phyloP scores from a whole-genome alignment of 2,888 invertebrate species.

The Spialia ferax region DNA sequence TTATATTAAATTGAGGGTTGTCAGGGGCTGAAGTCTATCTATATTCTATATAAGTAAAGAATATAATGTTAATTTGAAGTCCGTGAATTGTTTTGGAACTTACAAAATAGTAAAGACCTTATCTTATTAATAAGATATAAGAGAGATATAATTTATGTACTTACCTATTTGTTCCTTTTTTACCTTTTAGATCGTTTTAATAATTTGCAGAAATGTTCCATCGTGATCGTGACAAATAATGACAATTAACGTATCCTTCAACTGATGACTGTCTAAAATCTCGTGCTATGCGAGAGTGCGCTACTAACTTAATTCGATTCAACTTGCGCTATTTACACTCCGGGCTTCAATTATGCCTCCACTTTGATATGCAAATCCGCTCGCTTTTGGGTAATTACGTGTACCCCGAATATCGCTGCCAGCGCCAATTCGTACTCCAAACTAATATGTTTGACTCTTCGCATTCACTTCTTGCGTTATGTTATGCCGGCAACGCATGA shows the following conservation, averaged over 20 bases:
- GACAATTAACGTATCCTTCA: neutral
- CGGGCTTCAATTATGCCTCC: slow-evolving; percentile 79
- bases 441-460: slow-evolving; percentile 31
- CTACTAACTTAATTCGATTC: slow-evolving; percentile 82
- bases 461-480: slow-evolving; percentile 27
- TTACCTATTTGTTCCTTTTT: too few relatives aligned
- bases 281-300: slow-evolving; percentile 67
- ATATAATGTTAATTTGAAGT: too few relatives aligned
- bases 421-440: slow-evolving; percentile 32
- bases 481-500: too few relatives aligned
- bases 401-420: slow-evolving; percentile 53
- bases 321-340: slow-evolving; percentile 83
- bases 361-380: slow-evolving; percentile 85
- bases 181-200: too few relatives aligned
- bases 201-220: neutral
- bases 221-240: neutral
- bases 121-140: too few relatives aligned
- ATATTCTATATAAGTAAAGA: too few relatives aligned
- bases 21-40: neutral
- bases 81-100: too few relatives aligned
- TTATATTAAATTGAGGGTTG: slow-evolving; percentile 4
- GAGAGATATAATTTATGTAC: too few relatives aligned
- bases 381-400: slow-evolving; percentile 82
- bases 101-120: too few relatives aligned
- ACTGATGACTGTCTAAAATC: slow-evolving; percentile 11